phyloP scores from a whole-genome alignment of 2,113 vertebrate species.

The Clupea harengus region DNA sequence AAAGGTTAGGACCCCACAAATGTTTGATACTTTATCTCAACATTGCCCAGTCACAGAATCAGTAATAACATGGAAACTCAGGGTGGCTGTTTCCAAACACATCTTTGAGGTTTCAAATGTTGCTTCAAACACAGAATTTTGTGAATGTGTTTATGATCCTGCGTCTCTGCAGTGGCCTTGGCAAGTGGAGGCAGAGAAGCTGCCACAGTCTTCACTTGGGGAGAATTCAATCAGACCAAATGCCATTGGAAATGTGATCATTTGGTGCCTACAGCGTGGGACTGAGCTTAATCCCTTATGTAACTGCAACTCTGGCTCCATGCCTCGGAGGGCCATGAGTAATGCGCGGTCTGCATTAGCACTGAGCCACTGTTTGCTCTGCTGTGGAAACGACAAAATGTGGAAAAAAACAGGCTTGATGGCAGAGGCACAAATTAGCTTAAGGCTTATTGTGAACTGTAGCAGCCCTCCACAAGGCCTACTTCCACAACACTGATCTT shows the following conservation, averaged over 20 bases:
- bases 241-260: slow-evolving; percentile 16
- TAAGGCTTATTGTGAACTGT: background rate
- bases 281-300: background rate
- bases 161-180: background rate
- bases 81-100: background rate
- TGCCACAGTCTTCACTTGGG: background rate
- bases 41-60: no score
- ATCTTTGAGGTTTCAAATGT: background rate
- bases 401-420: background rate
- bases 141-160: slow-evolving; percentile 10
- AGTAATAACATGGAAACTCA: no score
- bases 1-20: background rate
- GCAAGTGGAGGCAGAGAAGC: background rate
- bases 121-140: slow-evolving; percentile 6
- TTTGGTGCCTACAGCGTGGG: background rate
- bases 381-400: background rate
- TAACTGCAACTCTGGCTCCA: background rate
- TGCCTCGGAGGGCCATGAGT: background rate
- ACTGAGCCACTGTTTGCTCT: background rate
- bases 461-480: background rate
- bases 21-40: background rate
- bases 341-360: background rate
- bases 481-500: background rate
- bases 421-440: slow-evolving; percentile 11
- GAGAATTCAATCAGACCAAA: slow-evolving; percentile 5